phyloP scores from a whole-genome alignment of 37 sponge, comb jelly and placozoan species.

The Amphimedon queenslandica region DNA sequence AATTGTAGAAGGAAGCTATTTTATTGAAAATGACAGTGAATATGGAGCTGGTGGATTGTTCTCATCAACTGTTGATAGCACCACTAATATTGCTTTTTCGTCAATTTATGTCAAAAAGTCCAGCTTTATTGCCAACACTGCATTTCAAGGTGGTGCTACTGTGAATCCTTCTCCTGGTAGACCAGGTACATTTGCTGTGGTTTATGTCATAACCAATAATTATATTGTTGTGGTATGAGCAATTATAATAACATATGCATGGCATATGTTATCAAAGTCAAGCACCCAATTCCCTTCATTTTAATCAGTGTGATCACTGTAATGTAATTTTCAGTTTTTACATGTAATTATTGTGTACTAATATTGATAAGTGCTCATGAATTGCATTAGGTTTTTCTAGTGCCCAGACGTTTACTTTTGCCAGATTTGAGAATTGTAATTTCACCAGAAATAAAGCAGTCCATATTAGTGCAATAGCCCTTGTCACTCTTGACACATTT shows the following conservation, averaged over 20 bases:
- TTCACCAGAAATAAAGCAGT: not conserved
- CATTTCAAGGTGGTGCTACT: constrained; percentile 1
- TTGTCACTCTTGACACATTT: not conserved
- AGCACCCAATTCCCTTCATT: too few species aligned
- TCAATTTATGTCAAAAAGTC: not conserved
- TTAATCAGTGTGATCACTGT: too few species aligned
- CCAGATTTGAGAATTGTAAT: not conserved
- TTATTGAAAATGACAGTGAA: constrained; percentile 1
- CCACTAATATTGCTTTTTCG: not conserved
- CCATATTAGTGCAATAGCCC: not conserved
- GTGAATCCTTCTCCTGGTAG: not conserved
- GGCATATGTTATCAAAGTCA: too few species aligned
- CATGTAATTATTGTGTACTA: too few species aligned
- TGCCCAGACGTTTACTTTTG: not conserved
- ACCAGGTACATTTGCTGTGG: not conserved
- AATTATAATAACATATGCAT: not conserved
- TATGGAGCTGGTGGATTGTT: constrained; percentile 5
- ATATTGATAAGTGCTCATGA: too few species aligned
- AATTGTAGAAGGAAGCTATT: not conserved
- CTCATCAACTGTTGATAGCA: not conserved
- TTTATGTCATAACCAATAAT: not conserved
- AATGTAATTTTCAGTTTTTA: too few species aligned
- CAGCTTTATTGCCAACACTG: not conserved
- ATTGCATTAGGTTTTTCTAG: not conserved
- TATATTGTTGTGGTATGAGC: not conserved